Conservation (phyloP, 2,797 vertebrate genomes). For the Triplophysa bombifrons region DNA sequence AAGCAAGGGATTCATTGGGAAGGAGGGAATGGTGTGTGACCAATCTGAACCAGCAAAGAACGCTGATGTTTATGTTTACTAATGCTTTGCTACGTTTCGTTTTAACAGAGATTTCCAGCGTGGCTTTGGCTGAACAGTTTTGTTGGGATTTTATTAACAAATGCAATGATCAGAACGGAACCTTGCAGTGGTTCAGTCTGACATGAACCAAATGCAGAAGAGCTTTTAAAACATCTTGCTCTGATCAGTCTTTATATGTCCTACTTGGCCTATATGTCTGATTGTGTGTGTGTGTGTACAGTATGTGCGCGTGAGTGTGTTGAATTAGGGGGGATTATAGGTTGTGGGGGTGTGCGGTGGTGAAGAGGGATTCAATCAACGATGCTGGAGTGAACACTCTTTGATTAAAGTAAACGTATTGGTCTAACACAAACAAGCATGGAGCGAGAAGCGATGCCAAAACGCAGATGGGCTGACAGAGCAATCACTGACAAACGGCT, state of each 20-base stretch:
- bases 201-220: constrained; percentile 11
- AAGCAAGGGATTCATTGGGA: constrained; percentile 66
- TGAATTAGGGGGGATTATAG: constrained; percentile 37
- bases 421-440: constrained; percentile 60
- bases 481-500: constrained; percentile 49
- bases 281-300: constrained; percentile 17
- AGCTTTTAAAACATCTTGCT: constrained; percentile 35
- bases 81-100: constrained; percentile 41
- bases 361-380: constrained; percentile 40
- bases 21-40: constrained; percentile 70
- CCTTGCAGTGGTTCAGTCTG: background rate
- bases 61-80: constrained; percentile 23
- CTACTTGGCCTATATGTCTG: constrained; percentile 25
- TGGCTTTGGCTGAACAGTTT: background rate
- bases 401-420: constrained; percentile 62
- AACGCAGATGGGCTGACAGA: constrained; percentile 47
- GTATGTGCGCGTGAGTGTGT: constrained; percentile 30
- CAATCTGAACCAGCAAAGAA: constrained; percentile 74
- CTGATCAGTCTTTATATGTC: constrained; percentile 27
- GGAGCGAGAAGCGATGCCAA: constrained; percentile 41
- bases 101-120: constrained; percentile 13
- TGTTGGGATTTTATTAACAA: background rate
- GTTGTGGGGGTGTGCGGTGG: background rate
- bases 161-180: background rate
- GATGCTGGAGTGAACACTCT: constrained; percentile 35